Evolutionary conservation across 2,888 invertebrate genomes (phyloP), one percentile per base, ranked within the genome.

Genomic region (Ophion ventricosus): DNA sequence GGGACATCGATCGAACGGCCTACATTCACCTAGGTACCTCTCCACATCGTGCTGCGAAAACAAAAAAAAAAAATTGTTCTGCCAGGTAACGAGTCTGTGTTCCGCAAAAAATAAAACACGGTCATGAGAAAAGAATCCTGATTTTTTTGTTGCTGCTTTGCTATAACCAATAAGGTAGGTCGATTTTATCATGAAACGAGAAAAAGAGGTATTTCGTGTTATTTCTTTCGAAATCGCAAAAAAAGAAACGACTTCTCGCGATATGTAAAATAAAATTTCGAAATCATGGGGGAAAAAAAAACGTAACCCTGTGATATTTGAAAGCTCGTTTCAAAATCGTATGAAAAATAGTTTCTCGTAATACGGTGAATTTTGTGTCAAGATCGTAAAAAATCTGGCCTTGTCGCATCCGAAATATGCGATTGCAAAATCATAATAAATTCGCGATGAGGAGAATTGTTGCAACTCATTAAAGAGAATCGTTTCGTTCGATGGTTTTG

Each of bases 1-100:
- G 82, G 70, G 77, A 82, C 72, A 77, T 73, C 81, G 79, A 85
- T 85, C 85, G 81, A 78, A 77, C 75, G 83, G 78, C 80, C 84
- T 81, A 84, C 81, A 84, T 84, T 84, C 78, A 66, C 59, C 63
- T 17, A 23, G 25, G 56, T 80, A 59, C 67, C 61, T 75, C 80
- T 80, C 43, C 69, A 29, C 61, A 69, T 61, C 29, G 29, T 63
- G 80, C 67, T 54, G 20, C 10, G 40, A 40, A 17, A 49, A 64
- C 70, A 78, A 77, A 49, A 64, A 75, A 78, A 77, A 80, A 80
- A 75, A 83, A 78, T 70, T 77, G 49, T 78, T 78, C 77, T 43
- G 66, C 70, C 56, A 75, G 75, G 81, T 72, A 79, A 81, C 59
- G 70, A 56, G 66, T 40, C 69, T 29, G 35, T 56, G 66, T 64